These are phyloP conservation scores for Lepidotrigona ventralis DNA, from an alignment of 1,140 invertebrate species.

Conservation along the genomic window DNA sequence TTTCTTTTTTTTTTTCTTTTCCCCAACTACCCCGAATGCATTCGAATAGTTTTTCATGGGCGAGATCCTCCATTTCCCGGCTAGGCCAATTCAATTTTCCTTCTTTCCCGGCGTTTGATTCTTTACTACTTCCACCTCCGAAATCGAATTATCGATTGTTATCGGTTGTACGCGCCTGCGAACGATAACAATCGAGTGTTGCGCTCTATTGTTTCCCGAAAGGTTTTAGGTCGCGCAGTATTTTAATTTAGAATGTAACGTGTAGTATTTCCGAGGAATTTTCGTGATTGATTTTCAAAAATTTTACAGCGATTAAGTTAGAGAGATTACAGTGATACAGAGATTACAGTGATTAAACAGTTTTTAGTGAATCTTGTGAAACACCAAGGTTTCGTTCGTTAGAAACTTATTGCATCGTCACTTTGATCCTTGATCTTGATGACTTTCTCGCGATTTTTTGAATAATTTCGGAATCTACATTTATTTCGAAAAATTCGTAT, in stretches of 20 bases:
- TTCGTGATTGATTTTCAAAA: too few relatives aligned
- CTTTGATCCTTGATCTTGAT: background rate
- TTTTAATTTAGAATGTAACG: background rate
- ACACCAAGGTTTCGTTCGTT: background rate
- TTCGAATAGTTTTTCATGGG: conserved; percentile 9
- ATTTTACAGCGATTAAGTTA: too few relatives aligned
- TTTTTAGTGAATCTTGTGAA: too few relatives aligned
- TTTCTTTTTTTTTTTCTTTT: too few relatives aligned
- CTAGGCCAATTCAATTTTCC: conserved; percentile 19
- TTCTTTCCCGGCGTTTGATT: background rate
- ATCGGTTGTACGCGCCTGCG: background rate
- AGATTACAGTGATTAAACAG: too few relatives aligned
- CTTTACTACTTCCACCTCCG: background rate
- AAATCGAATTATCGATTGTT: background rate
- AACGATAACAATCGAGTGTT: background rate
- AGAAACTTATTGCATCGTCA: too few relatives aligned
- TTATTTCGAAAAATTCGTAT: background rate
- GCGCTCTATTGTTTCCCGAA: background rate
- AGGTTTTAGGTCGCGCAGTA: background rate
- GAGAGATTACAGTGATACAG: too few relatives aligned
- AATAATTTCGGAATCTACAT: background rate
- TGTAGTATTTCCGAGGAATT: background rate
- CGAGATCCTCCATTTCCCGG: conserved; percentile 3
- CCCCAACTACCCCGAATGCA: background rate
- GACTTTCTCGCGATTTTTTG: background rate